These are phyloP conservation scores for Torymus aiolomorphi DNA, from an alignment of 2,888 invertebrate genomes.

Conservation along the genomic window DNA sequence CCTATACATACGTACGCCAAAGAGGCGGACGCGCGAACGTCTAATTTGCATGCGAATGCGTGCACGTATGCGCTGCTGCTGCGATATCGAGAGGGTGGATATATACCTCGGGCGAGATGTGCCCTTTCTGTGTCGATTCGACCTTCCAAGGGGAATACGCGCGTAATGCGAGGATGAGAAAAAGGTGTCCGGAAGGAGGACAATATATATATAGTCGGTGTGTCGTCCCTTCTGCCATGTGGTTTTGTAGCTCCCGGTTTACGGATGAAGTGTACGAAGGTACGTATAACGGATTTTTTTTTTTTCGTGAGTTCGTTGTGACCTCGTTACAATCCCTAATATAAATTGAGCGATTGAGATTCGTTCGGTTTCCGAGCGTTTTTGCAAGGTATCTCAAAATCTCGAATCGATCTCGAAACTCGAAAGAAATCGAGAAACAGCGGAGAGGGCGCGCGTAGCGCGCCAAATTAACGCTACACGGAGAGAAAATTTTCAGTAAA, in stretches of 20 bases:
- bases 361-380: no score
- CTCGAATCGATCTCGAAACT: no score
- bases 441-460: no score
- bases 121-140: slow-evolving; percentile 13
- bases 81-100: not conserved
- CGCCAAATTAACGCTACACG: no score
- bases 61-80: not conserved
- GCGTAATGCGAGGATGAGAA: slow-evolving; percentile 3
- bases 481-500: no score
- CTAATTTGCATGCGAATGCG: slow-evolving; percentile 30
- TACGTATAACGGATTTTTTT: no score
- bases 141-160: not conserved
- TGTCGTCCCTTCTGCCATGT: slow-evolving; percentile 10
- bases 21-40: not conserved
- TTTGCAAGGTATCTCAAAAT: no score
- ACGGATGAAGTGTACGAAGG: no score
- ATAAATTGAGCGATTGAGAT: no score
- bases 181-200: slow-evolving; percentile 15
- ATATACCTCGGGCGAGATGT: not conserved
- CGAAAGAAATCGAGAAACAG: no score
- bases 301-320: no score
- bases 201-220: slow-evolving; percentile 14
- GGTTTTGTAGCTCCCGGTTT: not conserved
- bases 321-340: no score
- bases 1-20: slow-evolving; percentile 8